Conservation (phyloP, 2,797 vertebrate species). For the Craterocephalus amniculus region DNA sequence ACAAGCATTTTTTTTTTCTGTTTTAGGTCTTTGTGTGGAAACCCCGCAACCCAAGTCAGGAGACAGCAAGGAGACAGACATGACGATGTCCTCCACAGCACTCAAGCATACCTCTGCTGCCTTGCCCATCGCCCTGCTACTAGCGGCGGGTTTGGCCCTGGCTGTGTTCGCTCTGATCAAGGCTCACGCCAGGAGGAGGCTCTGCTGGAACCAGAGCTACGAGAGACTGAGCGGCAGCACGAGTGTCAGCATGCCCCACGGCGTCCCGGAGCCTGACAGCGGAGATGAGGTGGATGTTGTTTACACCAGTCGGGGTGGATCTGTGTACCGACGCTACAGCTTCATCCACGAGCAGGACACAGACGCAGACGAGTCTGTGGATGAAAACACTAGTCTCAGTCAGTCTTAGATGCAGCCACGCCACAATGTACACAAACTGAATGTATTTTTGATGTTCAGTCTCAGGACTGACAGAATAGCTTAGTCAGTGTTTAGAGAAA, state of each 20-base stretch:
- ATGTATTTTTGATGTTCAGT: constrained; percentile 8
- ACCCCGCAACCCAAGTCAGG: constrained; percentile 60
- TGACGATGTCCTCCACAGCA: constrained; percentile 53
- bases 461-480: constrained; percentile 22
- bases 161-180: constrained; percentile 72
- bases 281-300: constrained; percentile 86
- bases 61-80: constrained; percentile 32
- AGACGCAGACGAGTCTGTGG: constrained; percentile 64
- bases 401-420: constrained; percentile 50
- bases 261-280: constrained; percentile 77
- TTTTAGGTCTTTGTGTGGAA: constrained; percentile 82
- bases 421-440: constrained; percentile 3
- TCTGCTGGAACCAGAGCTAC: constrained; percentile 85
- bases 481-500: constrained; percentile 26
- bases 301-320: constrained; percentile 83
- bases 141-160: constrained; percentile 66
- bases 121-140: constrained; percentile 71
- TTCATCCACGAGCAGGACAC: constrained; percentile 77
- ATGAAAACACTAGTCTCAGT: constrained; percentile 68
- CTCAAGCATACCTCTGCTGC: constrained; percentile 70
- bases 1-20: constrained; percentile 1
- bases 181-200: constrained; percentile 75
- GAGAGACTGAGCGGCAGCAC: constrained; percentile 81
- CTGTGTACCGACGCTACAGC: constrained; percentile 75
- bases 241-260: constrained; percentile 74